Percentiles rank a stretch among this genome's conserved stretches.
Conservation (phyloP, 2,113 vertebrate species). For the Urocolius indicus region DNA sequence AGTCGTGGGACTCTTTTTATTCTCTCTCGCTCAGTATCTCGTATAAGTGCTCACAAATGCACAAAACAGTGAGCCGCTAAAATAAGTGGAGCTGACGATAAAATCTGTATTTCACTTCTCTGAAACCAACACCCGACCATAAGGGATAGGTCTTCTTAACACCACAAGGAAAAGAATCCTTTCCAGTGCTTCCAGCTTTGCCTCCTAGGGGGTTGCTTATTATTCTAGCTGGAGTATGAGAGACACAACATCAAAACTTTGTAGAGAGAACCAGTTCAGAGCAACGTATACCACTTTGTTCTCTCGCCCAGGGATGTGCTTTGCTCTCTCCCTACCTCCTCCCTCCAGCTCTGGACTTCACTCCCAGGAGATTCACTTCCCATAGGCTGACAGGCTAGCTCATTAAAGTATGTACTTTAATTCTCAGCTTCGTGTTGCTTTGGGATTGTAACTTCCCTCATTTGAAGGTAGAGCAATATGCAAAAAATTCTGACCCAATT, state of each 20-base stretch:
- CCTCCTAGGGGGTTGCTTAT: not conserved
- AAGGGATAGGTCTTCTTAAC: not conserved
- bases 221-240: not conserved
- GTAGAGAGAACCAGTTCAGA: not conserved
- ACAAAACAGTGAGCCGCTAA: no score
- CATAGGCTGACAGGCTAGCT: not conserved
- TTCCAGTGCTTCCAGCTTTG: not conserved
- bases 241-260: constrained; percentile 7
- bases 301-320: not conserved
- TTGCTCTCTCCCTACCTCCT: not conserved
- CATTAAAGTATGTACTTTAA: constrained; percentile 36
- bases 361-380: constrained; percentile 14
- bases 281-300: not conserved
- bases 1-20: not conserved
- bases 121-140: not conserved
- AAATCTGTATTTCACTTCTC: not conserved
- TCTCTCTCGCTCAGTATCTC: no score
- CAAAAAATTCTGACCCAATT: constrained; percentile 57
- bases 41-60: not conserved
- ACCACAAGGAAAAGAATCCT: not conserved
- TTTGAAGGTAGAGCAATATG: constrained; percentile 12
- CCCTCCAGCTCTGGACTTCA: not conserved
- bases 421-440: not conserved
- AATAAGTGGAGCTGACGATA: not conserved
- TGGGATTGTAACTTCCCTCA: constrained; percentile 35